Evolutionary conservation across 2,797 vertebrate species (phyloP), one percentile per base, ranked within the genome.

Genomic region (Centroberyx gerrardi): DNA sequence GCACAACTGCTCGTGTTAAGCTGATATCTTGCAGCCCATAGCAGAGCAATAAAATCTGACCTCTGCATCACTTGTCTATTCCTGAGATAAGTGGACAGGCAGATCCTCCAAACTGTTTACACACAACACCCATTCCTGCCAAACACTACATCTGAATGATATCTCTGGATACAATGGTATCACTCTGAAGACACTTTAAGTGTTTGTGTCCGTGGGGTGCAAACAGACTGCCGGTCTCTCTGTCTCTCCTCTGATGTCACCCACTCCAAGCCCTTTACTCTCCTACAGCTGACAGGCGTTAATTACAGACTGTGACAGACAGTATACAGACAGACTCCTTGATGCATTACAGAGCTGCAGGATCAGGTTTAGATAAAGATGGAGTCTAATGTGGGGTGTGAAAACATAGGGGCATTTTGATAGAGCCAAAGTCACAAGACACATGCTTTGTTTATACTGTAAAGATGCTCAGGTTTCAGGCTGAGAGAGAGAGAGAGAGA

Each of bases 281-380:
- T 4, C 61, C 77, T 56, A 15, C 81, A 86, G 83, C 73, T 75
- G 77, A 87, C 83, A 74, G 13, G 0, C 18, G 82, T 69, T 88
- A 91, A 92, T 89, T 80, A 90, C 74, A 89, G 77, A 81, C 81
- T 74, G 86, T 75, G 82, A 80, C 76, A 63, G 81, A 86, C 78
- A 56, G 73, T 69, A 66, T 79, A 87, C 86, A 91, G 74, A 72
- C 79, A 56, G 64, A 61, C 40, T 78, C 70, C 62, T 81, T 76
- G 74, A 86, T 69, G 75, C 10, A 4, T 69, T 64, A 33, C 77
- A 82, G 86, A 82, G 68, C 78, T 64, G 71, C 52, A 68, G 72
- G 81, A 86, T 82, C 68, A 65, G 76, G 76, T 76, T 88, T 74
- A 83, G 84, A 87, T 80, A 85, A 75, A 69, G 70, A 76, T 46